Conservation (phyloP, 2,797 vertebrate species). For the Setipinna tenuifilis region DNA sequence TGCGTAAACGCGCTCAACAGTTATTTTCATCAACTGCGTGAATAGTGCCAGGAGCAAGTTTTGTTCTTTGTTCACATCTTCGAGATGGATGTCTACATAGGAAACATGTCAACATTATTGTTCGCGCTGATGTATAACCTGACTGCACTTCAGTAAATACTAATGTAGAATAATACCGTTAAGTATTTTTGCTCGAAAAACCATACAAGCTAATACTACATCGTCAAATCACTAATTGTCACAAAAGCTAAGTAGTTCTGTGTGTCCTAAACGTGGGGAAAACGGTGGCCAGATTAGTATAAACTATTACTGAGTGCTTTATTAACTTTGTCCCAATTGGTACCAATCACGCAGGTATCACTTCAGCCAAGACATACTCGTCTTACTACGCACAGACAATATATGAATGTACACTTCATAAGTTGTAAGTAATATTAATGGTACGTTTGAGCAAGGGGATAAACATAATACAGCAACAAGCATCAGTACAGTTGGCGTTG, state of each 20-base stretch:
- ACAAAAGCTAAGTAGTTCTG: not conserved
- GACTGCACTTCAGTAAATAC: not conserved
- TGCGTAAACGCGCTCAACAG: slow-evolving; percentile 51
- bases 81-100: not conserved
- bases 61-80: slow-evolving; percentile 11
- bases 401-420: not conserved
- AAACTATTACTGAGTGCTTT: not conserved
- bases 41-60: slow-evolving; percentile 40
- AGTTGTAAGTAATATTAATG: not conserved
- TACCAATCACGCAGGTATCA: not conserved
- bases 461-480: not conserved
- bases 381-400: not conserved
- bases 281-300: not conserved
- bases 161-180: not conserved
- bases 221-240: not conserved
- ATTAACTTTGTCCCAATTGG: not conserved
- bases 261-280: not conserved
- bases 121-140: not conserved
- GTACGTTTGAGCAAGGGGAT: not conserved
- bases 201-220: not conserved
- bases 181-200: not conserved
- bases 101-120: not conserved
- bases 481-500: slow-evolving; percentile 34
- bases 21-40: slow-evolving; percentile 44
- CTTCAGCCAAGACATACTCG: not conserved